Percentiles rank a stretch among this genome's conserved stretches.
phyloP scores from a whole-genome alignment of 2,888 invertebrate species.

The Cactoblastis cactorum region DNA sequence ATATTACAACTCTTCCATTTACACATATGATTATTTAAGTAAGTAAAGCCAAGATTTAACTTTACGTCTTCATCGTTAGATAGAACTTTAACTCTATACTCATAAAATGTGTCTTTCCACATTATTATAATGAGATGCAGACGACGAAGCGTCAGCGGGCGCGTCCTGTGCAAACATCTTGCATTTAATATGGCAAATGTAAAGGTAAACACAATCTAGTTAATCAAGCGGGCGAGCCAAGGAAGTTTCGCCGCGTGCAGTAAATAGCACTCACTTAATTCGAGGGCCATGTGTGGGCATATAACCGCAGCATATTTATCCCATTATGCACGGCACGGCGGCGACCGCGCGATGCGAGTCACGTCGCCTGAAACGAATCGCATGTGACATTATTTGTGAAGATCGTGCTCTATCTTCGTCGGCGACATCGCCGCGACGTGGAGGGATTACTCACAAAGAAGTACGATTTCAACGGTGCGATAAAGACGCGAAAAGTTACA shows the following conservation, averaged over 20 bases:
- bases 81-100: slow-evolving; percentile 21
- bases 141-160: slow-evolving; percentile 18
- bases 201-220: slow-evolving; percentile 62
- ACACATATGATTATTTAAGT: background rate
- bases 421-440: slow-evolving; percentile 75
- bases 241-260: slow-evolving; percentile 65
- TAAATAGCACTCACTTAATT: slow-evolving; percentile 75
- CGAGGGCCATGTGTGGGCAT: slow-evolving; percentile 73
- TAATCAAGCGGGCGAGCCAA: slow-evolving; percentile 57
- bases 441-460: slow-evolving; percentile 79
- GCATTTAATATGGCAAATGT: slow-evolving; percentile 46
- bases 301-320: slow-evolving; percentile 77
- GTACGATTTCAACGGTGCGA: slow-evolving; percentile 77
- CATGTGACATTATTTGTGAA: slow-evolving; percentile 80
- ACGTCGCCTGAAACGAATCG: slow-evolving; percentile 78
- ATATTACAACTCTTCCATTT: background rate
- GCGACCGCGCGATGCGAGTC: slow-evolving; percentile 73
- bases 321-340: slow-evolving; percentile 75
- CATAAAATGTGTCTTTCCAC: slow-evolving; percentile 23
- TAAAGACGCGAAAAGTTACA: slow-evolving; percentile 74
- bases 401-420: slow-evolving; percentile 80
- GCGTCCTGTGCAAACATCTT: slow-evolving; percentile 34
- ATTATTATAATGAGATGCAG: slow-evolving; percentile 36
- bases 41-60: background rate
- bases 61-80: slow-evolving; percentile 15